A percentile compares a stretch with the other conserved stretches of the same genome.
Conservation (phyloP, 2,888 invertebrate genomes). For the Belgica antarctica region DNA sequence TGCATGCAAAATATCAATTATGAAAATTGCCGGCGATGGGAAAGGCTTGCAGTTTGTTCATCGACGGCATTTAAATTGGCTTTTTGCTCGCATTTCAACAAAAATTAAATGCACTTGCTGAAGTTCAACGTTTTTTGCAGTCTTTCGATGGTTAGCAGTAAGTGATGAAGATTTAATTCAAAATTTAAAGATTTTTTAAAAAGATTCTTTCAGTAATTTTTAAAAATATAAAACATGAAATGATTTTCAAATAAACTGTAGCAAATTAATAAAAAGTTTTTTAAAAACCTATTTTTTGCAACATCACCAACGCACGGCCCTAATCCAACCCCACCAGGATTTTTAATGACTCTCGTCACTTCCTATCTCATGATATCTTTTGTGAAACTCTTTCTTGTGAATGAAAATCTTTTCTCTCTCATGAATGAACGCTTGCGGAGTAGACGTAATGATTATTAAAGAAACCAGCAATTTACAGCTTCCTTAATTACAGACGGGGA, state of each 20-base stretch:
- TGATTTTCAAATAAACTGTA: too few species aligned
- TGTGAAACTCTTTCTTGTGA: conserved; percentile 16
- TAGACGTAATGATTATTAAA: conserved; percentile 37
- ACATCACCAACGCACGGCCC: too few species aligned
- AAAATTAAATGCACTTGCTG: conserved; percentile 1
- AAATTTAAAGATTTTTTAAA: too few species aligned
- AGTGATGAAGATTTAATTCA: too few species aligned
- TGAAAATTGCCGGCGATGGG: not conserved
- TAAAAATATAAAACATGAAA: too few species aligned
- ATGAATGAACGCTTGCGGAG: conserved; percentile 12
- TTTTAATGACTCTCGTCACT: conserved; percentile 21
- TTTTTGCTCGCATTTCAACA: not conserved
- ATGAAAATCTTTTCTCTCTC: not conserved
- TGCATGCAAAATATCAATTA: conserved; percentile 39
- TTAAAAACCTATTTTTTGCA: too few species aligned
- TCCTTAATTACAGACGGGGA: conserved; percentile 36
- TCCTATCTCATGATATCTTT: conserved; percentile 23
- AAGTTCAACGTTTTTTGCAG: not conserved
- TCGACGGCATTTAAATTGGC: conserved; percentile 12
- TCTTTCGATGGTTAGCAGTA: too few species aligned
- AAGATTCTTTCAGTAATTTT: too few species aligned
- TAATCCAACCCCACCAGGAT: too few species aligned
- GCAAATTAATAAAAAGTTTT: too few species aligned
- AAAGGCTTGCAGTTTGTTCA: not conserved
- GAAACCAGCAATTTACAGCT: conserved; percentile 42